Base-by-base conservation (phyloP, 2,888 invertebrate species). In the Andrena chrysosceles region DNA sequence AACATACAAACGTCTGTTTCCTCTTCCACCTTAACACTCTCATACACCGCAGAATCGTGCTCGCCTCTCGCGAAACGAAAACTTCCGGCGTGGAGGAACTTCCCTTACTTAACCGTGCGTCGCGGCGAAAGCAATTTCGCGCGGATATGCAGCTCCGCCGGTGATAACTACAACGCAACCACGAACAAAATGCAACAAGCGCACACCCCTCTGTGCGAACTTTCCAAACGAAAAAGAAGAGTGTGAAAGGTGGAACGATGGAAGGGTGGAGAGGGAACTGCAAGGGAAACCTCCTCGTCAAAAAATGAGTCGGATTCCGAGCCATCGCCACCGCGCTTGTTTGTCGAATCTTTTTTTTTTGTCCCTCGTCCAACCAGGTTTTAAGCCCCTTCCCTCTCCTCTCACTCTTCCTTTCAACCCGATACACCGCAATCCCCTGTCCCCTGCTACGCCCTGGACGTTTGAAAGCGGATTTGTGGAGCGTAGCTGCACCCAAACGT, bases 391-490 rank as follows among this genome's bases (percentile, higher is more conserved):
- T 5, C 26, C 31, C 23, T 8, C n/a, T 13, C 31, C 20, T 26
- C 66, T 67, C 81, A n/a, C 70, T 20, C 67, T 60, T 63, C 69
- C 66, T 73, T 81, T 83, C 72, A 66, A 73, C 60, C 52, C 10
- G 83, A 83, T 66, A 81, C 76, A 42, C 68, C 59, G 60, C 71
- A 59, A 73, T 77, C 52, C 70, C 56, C 56, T 73, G 33, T 26
- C 13, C 13, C 42, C 7, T 23, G 10, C 42, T n/a, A 10, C 31
- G 23, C 66, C 29, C 52, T 31, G 64, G 68, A 68, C 80, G 83
- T 83, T 84, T 75, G 71, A 77, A 79, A 85, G 81, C 77, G 85
- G 78, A 87, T 87, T 81, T 83, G 83, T 60, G 81, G 60, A 71
- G 69, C 75, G 71, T 71, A 67, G 69, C 42, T 52, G 70, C 64